Base-by-base conservation (phyloP, 2,797 vertebrate genomes). In the Anableps anableps region DNA sequence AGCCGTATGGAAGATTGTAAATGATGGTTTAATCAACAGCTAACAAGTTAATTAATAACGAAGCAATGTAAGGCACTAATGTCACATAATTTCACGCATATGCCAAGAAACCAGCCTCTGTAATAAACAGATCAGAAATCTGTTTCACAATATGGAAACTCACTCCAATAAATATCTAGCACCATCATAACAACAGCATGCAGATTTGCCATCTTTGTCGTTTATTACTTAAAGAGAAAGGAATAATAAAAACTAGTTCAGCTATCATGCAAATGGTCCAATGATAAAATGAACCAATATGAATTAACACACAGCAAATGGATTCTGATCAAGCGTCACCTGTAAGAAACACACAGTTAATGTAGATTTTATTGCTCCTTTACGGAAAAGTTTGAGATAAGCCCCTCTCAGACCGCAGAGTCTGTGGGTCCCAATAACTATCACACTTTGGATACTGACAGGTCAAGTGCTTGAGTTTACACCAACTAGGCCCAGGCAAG, bases 401-500 rank as follows among this genome's bases (percentile, higher is more conserved):
- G 19, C 21, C 21, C 50, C 50, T 23, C 50, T 53, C 19, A 45
- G 45, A 45, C 45, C 3, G 48, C 48, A 50, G 48, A 50, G 1
- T 50, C 45, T 9, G 7, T 4, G 45, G 7, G 45, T 41, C 38
- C 38, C n/a, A n/a, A n/a, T n/a, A n/a, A n/a, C n/a, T n/a, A n/a
- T n/a, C 38, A 41, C 38, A 6, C 38, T 41, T 41, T 41, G 38
- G 38, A 79, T n/a, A n/a, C n/a, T n/a, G n/a, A n/a, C n/a, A n/a
- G n/a, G n/a, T 83, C 82, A 83, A 84, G 83, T 80, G 48, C 58
- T 81, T 72, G 79, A 76, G 86, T 88, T 86, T 88, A 91, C 80
- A 89, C 72, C 74, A 83, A 85, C 64, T 34, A 74, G 78, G 77
- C 60, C 80, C 53, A 43, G n/a, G n/a, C n/a, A n/a, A n/a, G n/a